These are phyloP conservation scores for Dynastes maya DNA, from an alignment of 2,888 invertebrate species.

Conservation along the genomic window DNA sequence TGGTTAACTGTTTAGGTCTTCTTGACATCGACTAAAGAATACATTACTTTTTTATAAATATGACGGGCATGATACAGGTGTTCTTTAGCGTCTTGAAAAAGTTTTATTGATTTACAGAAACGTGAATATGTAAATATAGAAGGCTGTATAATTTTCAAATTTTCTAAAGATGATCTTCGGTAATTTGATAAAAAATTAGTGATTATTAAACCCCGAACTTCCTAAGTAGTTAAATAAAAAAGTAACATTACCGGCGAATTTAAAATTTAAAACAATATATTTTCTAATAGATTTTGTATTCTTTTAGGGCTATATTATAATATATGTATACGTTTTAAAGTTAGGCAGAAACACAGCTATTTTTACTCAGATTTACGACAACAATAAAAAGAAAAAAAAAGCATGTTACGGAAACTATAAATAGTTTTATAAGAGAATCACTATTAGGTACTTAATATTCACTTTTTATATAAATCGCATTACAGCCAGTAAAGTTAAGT, in stretches of 20 bases:
- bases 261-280: too few species aligned
- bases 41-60: slow-evolving; percentile 15
- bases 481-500: too few species aligned
- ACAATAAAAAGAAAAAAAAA: slow-evolving; percentile 33
- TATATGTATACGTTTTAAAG: too few species aligned
- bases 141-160: background rate
- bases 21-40: slow-evolving; percentile 9
- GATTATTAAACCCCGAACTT: too few species aligned
- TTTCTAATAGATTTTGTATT: too few species aligned
- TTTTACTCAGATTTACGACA: slow-evolving; percentile 29
- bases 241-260: too few species aligned
- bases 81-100: background rate
- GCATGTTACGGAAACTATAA: slow-evolving; percentile 17
- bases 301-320: too few species aligned
- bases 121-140: background rate
- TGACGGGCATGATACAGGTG: slow-evolving; percentile 1
- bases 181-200: too few species aligned
- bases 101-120: slow-evolving; percentile 7
- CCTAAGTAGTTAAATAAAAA: too few species aligned
- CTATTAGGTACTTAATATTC: slow-evolving; percentile 22
- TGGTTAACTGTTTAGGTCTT: slow-evolving; percentile 25
- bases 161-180: too few species aligned
- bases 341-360: slow-evolving; percentile 12
- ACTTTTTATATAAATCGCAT: background rate
- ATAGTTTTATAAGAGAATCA: slow-evolving; percentile 22